Evolutionary conservation across 2,797 vertebrate species (phyloP), one percentile per base, ranked within the genome.

Genomic region (Onychomys arenicola): DNA sequence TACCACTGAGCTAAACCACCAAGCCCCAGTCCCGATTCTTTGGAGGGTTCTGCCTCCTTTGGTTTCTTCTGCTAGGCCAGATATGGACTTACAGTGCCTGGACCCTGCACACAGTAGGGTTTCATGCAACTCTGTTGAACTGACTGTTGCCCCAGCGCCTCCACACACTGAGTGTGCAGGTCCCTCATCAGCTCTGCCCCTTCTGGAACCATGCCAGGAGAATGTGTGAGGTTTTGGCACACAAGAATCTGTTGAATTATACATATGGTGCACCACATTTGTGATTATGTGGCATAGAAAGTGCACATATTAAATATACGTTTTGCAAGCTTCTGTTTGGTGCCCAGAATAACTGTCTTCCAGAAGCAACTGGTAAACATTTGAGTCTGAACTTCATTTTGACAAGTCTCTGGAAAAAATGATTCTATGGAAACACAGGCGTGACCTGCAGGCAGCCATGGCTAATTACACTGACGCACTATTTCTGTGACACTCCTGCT

Each of bases 371-470:
- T 95, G 69, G 93, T 95, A 91, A 95, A 93, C 67, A 77, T 82
- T 91, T 69, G 90, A 96, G 65, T 88, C 91, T 97, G 91, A 97
- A 90, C 61, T 92, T 97, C 82, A 94, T 97, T 96, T 93, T 71
- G 93, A 46, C 90, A 90, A 49, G 76, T 93, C 75, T 73, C 94
- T 93, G 94, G 96, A 92, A 97, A 97, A 96, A 97, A 59, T 97
- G 94, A 97, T 90, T 91, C 91, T 78, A 1, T 91, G 93, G 96
- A 96, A 97, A 97, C 55, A 40, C n/a, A 81, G 93, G 43, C 61
- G 3, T 84, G 61, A 63, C 94, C 94, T 94, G 25, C 65, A 93
- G 82, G 89, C 82, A 96, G 78, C 69, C 75, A 59, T 55, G 67
- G 52, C 85, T 96, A 61, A 93, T 94, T 77, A 49, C 1, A 1